Conservation (phyloP, 2,113 vertebrate genomes). For the Quiscalus mexicanus region DNA sequence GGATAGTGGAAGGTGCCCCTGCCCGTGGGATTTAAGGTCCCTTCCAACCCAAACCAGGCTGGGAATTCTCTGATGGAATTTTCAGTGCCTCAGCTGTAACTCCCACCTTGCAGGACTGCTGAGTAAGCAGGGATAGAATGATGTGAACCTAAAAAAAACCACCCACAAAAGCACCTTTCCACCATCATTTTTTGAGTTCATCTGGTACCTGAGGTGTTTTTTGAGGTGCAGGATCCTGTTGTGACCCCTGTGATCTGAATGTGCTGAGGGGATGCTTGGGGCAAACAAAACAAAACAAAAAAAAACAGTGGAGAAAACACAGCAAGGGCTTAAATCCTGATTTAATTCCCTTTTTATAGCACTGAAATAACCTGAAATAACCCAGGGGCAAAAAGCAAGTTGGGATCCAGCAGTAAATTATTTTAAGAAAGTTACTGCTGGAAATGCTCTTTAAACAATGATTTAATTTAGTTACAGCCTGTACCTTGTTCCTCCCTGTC, state of each 20-base stretch:
- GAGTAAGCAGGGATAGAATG: rapidly evolving
- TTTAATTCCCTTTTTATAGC: background rate
- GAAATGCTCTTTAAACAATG: background rate
- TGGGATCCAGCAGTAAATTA: background rate
- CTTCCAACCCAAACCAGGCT: background rate
- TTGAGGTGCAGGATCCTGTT: background rate
- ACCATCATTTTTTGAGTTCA: rapidly evolving
- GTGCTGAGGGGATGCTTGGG: background rate
- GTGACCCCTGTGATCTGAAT: background rate
- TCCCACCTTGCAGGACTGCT: background rate
- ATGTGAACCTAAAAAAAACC: background rate
- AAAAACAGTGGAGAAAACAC: background rate
- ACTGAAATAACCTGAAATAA: background rate
- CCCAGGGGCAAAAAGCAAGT: background rate
- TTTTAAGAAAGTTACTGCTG: slow-evolving; percentile 11
- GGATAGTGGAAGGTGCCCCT: background rate
- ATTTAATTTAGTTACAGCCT: background rate
- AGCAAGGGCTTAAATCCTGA: background rate
- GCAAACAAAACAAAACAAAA: background rate
- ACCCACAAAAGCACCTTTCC: background rate
- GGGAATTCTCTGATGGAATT: background rate
- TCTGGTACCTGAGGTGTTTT: background rate
- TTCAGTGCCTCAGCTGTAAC: background rate
- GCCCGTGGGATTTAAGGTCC: background rate
- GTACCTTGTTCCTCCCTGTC: background rate